These are phyloP conservation scores for Halisarca cf. caerulea DNA, from an alignment of 37 sponge, comb jelly and placozoan genomes.

Conservation along the genomic window DNA sequence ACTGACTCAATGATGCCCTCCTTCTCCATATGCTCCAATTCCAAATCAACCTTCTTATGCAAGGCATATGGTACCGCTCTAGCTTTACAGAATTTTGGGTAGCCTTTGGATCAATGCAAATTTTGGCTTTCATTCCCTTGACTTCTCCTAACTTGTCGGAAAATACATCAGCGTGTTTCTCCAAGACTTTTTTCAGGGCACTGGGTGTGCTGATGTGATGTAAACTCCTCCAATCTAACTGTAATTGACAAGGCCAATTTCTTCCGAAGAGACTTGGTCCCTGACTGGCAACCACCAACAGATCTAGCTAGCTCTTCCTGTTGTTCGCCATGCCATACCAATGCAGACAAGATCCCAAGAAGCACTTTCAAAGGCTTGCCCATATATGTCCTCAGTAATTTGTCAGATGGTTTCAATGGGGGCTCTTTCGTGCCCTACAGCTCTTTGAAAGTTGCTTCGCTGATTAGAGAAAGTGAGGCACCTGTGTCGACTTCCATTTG, in stretches of 20 bases:
- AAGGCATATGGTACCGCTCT: too few species aligned
- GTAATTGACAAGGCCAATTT: too few species aligned
- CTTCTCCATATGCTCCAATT: too few species aligned
- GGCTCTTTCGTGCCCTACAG: background rate
- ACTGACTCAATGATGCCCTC: too few species aligned
- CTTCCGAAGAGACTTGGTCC: too few species aligned
- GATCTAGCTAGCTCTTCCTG: background rate
- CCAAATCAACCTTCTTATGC: too few species aligned
- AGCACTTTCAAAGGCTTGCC: background rate
- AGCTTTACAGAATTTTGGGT: background rate
- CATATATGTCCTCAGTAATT: background rate
- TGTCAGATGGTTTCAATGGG: slow-evolving; percentile 43
- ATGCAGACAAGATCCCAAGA: background rate
- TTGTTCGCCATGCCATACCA: background rate
- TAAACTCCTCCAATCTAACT: background rate
- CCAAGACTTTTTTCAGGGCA: background rate
- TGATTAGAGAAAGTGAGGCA: too few species aligned
- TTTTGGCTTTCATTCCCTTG: background rate
- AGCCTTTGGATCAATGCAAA: background rate
- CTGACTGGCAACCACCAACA: too few species aligned
- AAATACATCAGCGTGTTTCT: background rate
- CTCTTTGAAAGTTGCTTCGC: too few species aligned
- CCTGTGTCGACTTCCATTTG: too few species aligned
- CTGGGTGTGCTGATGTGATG: background rate
- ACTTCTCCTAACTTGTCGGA: background rate